These are phyloP conservation scores for Ctenoplectra terminalis DNA, from an alignment of 1,140 invertebrate genomes.

Conservation along the genomic window DNA sequence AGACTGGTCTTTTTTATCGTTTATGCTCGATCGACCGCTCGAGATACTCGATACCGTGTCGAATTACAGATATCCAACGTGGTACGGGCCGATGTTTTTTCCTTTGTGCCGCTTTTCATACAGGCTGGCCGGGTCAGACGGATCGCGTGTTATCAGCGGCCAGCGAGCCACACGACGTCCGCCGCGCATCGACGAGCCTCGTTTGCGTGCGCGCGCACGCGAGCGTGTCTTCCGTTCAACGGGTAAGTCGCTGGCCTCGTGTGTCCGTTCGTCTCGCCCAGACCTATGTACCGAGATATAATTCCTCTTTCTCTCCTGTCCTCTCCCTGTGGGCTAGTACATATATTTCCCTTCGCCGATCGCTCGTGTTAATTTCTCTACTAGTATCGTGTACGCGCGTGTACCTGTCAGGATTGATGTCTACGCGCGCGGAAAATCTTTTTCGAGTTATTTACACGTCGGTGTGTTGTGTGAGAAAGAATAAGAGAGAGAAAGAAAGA, in stretches of 20 bases:
- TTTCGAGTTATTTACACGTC: not conserved
- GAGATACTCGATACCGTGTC: not conserved
- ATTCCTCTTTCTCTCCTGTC: conserved; percentile 29
- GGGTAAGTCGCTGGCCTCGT: conserved; percentile 1
- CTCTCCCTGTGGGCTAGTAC: not conserved
- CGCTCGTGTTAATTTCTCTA: not conserved
- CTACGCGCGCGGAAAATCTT: not conserved
- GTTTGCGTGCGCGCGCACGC: conserved; percentile 47
- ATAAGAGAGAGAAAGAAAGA: not conserved
- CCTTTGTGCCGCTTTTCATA: conserved; percentile 59
- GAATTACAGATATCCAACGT: not conserved
- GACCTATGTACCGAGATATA: not conserved
- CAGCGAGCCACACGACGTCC: conserved; percentile 37
- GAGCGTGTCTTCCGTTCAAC: conserved; percentile 32
- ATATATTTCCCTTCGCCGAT: not conserved
- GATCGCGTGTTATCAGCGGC: conserved; percentile 44
- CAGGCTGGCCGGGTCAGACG: conserved; percentile 10
- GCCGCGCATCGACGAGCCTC: conserved; percentile 52
- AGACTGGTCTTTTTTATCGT: not conserved
- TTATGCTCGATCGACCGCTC: not conserved
- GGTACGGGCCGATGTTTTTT: conserved; percentile 29
- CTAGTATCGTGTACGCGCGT: not conserved
- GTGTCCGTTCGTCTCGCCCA: conserved; percentile 11
- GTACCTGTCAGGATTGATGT: not conserved
- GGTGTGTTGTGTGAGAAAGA: conserved; percentile 18